These are phyloP conservation scores for Drosophila prostipennis DNA, from an alignment of 2,888 invertebrate species.

Conservation along the genomic window DNA sequence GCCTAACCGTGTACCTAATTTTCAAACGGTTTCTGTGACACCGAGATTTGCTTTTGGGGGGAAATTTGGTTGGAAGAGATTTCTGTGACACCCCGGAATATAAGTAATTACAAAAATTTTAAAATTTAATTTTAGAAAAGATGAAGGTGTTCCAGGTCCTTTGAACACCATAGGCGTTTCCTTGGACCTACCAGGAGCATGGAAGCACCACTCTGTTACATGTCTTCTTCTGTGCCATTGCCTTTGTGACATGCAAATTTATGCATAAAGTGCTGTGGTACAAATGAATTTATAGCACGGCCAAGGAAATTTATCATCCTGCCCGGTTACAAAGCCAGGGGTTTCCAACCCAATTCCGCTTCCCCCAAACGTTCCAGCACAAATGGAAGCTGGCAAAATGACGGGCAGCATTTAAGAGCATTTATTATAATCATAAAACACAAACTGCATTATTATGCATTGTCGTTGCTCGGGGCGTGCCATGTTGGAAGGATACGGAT, in stretches of 20 bases:
- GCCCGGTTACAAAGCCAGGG: background rate
- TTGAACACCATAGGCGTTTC: background rate
- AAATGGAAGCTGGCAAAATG: conserved; percentile 15
- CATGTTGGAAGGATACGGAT: background rate
- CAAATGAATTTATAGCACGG: conserved; percentile 58
- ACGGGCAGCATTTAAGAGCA: conserved; percentile 52
- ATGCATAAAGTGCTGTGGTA: conserved; percentile 52
- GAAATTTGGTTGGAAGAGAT: too few species aligned
- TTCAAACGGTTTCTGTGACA: too few species aligned
- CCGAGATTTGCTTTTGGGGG: too few species aligned
- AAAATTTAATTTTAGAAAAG: too few species aligned
- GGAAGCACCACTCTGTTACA: conserved; percentile 1
- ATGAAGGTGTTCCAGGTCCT: too few species aligned
- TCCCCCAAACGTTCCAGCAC: background rate
- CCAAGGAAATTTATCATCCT: conserved; percentile 54
- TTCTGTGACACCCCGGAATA: too few species aligned
- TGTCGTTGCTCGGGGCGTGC: conserved; percentile 14
- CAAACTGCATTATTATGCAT: conserved; percentile 54
- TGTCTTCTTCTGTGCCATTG: conserved; percentile 7
- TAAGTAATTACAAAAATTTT: too few species aligned
- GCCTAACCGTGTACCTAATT: too few species aligned
- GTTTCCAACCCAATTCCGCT: background rate
- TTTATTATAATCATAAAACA: conserved; percentile 52
- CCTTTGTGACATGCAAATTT: conserved; percentile 61
- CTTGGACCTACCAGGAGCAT: background rate